Base-by-base conservation (phyloP, 2,113 vertebrate genomes). In the Ondatra zibethicus region DNA sequence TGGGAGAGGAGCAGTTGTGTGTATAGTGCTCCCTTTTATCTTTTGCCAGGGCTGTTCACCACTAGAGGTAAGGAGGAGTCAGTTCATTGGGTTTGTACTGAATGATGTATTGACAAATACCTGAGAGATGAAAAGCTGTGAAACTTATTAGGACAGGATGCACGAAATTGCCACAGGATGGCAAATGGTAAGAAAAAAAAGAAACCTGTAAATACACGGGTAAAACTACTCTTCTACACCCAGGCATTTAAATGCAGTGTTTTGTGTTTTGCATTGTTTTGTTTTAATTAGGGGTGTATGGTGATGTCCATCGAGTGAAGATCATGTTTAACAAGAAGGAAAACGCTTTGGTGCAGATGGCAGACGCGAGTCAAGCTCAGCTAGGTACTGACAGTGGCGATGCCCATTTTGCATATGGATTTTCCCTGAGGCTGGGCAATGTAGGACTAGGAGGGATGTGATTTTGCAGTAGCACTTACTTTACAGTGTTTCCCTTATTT, bases 321-420 rank as follows among this genome's bases (percentile, higher is more conserved):
- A 99, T 99, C 94, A 98, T 99, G 98, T 99, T 99, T 97, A 99
- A 99, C 97, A 99, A 99, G 92, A 99, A 99, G 95, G 99, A 99
- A 98, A 99, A 98, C 72, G 99, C 99, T 86, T 98, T 99, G 98
- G 98, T 99, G 98, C 99, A 99, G 97, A 99, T 99, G 99, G 99
- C 99, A 87, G 99, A 99, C 98, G 98, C 98, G 88, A 98, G 82
- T 36, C 99, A 99, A 98, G 99, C 99, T 97, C 99, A 99, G 86
- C 92, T 99, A 97, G 99, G 99, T 99, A 99, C 36, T 96, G 63
- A 82, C 81, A 94, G 47, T 81, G 50, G 65, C 76, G 81, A 25
- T 80, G 8, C 23, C 17, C 3, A 5, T 25, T 80, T 50, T 58
- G 4, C 87, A 10, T 95, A 7, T 78, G 36, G 27, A 85, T 81